Percentiles rank a stretch among this genome's conserved stretches.
phyloP scores from a whole-genome alignment of 1,140 invertebrate species.

The Arion vulgaris region DNA sequence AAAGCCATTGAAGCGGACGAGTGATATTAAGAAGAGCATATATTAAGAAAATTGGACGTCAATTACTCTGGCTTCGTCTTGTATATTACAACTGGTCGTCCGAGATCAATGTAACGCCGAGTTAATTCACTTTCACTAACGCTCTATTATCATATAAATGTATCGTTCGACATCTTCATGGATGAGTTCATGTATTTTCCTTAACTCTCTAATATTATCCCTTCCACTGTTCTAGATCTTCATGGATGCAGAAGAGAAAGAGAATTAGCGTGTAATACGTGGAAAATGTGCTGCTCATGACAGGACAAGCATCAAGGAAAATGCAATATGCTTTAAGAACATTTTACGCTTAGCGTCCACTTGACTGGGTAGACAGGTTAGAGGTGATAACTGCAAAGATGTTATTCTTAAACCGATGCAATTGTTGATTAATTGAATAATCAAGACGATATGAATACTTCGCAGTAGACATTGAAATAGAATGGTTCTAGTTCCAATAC shows the following conservation, averaged over 20 bases:
- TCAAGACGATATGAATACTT: too few species aligned
- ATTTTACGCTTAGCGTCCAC: not conserved
- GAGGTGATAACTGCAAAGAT: not conserved
- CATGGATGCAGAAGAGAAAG: not conserved
- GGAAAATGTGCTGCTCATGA: conserved; percentile 1
- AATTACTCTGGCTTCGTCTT: too few species aligned
- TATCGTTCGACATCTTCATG: too few species aligned
- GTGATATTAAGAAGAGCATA: too few species aligned
- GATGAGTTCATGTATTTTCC: not conserved
- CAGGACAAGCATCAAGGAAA: not conserved
- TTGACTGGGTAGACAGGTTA: not conserved
- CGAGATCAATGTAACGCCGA: too few species aligned
- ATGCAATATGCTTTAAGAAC: conserved; percentile 24
- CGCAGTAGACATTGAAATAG: too few species aligned
- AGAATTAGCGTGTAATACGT: not conserved
- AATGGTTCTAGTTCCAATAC: too few species aligned
- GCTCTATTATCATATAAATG: too few species aligned
- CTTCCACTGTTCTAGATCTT: not conserved
- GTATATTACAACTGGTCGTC: too few species aligned
- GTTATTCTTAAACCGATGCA: not conserved
- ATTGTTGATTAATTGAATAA: not conserved
- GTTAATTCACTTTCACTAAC: too few species aligned
- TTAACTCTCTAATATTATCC: not conserved
- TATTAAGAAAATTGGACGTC: too few species aligned
- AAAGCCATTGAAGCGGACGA: too few species aligned